Conservation (phyloP, 2,888 invertebrate genomes). For the Drosophila mayaguana region DNA sequence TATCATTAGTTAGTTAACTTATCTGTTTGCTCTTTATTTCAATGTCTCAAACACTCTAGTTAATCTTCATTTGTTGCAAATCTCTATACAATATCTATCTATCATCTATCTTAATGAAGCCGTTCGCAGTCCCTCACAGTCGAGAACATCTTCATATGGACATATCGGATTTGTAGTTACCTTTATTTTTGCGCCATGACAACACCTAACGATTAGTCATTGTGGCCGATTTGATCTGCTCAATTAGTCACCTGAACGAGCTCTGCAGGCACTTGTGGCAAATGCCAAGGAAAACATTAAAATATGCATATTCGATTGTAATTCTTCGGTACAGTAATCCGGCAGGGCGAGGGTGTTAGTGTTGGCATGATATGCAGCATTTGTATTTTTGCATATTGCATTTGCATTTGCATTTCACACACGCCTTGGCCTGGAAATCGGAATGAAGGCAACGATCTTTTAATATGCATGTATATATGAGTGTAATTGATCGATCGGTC, state of each 20-base stretch:
- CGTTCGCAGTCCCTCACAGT: background rate
- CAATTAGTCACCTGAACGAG: slow-evolving; percentile 64
- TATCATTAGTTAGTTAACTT: too few species aligned
- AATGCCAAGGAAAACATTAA: slow-evolving; percentile 49
- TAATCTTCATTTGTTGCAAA: background rate
- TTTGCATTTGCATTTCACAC: slow-evolving; percentile 69
- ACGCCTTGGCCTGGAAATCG: slow-evolving; percentile 76
- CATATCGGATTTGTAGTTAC: slow-evolving; percentile 16
- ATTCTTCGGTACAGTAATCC: slow-evolving; percentile 60
- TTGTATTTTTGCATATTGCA: slow-evolving; percentile 61
- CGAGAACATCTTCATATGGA: background rate
- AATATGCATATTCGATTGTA: slow-evolving; percentile 42
- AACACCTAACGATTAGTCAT: slow-evolving; percentile 49
- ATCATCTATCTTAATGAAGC: slow-evolving; percentile 1
- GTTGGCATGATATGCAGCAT: slow-evolving; percentile 38
- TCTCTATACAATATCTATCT: background rate
- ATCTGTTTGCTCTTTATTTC: too few species aligned
- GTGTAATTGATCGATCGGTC: slow-evolving; percentile 68
- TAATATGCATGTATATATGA: slow-evolving; percentile 37
- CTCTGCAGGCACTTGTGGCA: slow-evolving; percentile 37
- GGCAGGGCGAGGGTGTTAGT: slow-evolving; percentile 67
- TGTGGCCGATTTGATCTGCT: slow-evolving; percentile 23
- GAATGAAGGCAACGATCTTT: slow-evolving; percentile 69
- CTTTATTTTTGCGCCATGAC: slow-evolving; percentile 34
- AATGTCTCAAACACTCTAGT: background rate